Evolutionary conservation across 2,888 invertebrate species (phyloP), one percentile per base, ranked within the genome.

Genomic region (Luffia ferchaultella): DNA sequence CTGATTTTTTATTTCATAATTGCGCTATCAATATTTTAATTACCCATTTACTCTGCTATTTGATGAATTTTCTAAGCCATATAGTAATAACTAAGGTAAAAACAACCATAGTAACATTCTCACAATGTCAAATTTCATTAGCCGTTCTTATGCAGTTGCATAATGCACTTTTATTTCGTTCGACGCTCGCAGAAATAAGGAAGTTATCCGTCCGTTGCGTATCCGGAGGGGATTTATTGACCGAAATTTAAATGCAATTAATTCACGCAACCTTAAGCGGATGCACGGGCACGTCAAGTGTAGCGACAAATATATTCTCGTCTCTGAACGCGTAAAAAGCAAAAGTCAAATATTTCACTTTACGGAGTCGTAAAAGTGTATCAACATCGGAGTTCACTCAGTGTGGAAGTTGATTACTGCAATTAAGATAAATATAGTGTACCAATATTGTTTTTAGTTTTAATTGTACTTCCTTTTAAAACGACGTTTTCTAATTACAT

Each of bases 241-340:
- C 52, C 54, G 55, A 58, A 64, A 63, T 68, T 65, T 65, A 64
- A 67, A 61, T 64, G 57, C 60, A 69, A 68, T 73, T 70, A 68
- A 68, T 12, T 3, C 30, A 30, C 30, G 30, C 30, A 12, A 12
- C 30, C 5, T 30, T 12, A 12, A 12, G 12, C 30, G 56, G 56
- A 52, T 53, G 51, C 52, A 46, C 18, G 20, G 46, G 45, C 19
- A 19, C 16, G 18, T 16, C 18, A 7, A 7, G 47, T 58, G 60
- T 56, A 12, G 30, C 64, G 64, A 70, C 64, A 67, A 64, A 70
- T 67, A 63, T 70, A 64, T 66, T 59, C 57, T 60, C 57, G 58
- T 59, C 45, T 54, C 54, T 42, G 55, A 54, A 53, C 49, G n/a
- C n/a, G 48, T 55, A 55, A 63, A 49, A 62, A 58, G 53, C 57